Percentiles rank a stretch among this genome's conserved stretches.
phyloP scores from a whole-genome alignment of 2,888 invertebrate genomes.

The Seladonia tumulorum region DNA sequence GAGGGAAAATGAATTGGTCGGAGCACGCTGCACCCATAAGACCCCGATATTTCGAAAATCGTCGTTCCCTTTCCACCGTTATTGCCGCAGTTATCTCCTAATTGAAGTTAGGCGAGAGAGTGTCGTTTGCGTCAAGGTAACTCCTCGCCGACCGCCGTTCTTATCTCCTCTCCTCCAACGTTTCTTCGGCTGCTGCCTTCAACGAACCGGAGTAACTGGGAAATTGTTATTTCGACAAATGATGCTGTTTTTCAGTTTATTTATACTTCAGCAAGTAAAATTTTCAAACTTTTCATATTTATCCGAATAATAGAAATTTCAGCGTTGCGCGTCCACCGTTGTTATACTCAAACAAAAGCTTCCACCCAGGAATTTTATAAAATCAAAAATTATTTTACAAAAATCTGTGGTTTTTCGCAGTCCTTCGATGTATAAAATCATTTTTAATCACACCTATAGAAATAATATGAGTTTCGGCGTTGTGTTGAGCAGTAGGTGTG shows the following conservation, averaged over 20 bases:
- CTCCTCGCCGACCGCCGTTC: background rate
- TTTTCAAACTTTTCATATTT: background rate
- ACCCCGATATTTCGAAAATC: constrained; percentile 13
- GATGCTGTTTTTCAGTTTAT: background rate
- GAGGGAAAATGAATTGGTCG: constrained; percentile 9
- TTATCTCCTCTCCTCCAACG: background rate
- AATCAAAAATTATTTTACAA: too few relatives aligned
- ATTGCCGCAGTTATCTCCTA: constrained; percentile 10
- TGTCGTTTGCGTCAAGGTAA: constrained; percentile 5
- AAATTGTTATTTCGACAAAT: background rate
- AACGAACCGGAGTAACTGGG: background rate
- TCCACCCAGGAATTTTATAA: too few relatives aligned
- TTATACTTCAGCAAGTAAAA: background rate
- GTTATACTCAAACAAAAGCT: too few relatives aligned
- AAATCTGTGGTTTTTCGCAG: too few relatives aligned
- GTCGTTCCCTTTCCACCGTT: background rate
- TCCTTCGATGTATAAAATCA: too few relatives aligned
- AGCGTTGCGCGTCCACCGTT: background rate
- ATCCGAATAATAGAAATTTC: background rate
- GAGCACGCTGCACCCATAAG: background rate
- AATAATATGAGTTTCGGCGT: too few relatives aligned
- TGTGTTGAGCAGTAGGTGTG: too few relatives aligned
- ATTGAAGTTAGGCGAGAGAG: background rate
- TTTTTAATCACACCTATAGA: too few relatives aligned
- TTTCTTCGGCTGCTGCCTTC: background rate